Evolutionary conservation across 2,888 invertebrate species (phyloP).

Genomic region (Isoperla grammatica): DNA sequence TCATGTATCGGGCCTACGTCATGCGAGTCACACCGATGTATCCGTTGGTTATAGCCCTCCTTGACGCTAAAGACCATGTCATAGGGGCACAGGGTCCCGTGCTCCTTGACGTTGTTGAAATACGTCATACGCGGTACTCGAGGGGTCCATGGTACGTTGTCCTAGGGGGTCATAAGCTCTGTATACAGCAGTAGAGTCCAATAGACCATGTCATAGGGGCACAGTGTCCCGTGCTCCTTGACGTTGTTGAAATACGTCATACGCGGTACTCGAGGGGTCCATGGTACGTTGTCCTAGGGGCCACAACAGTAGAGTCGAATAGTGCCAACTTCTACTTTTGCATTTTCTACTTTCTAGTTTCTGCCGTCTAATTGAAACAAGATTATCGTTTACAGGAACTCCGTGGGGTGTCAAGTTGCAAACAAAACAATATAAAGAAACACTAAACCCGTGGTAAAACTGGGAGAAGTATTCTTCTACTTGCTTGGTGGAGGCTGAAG

Average conservation of each 20-base stretch:
- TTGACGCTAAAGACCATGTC: not conserved
- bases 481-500: too few relatives aligned
- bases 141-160: not conserved
- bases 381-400: too few relatives aligned
- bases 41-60: slow-evolving; percentile 31
- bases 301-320: too few relatives aligned
- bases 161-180: not conserved
- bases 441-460: too few relatives aligned
- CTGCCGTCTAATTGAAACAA: too few relatives aligned
- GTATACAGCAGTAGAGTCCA: not conserved
- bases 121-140: slow-evolving; percentile 36
- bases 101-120: slow-evolving; percentile 35
- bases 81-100: not conserved
- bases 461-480: too few relatives aligned
- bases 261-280: not conserved
- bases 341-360: too few relatives aligned
- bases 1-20: slow-evolving; percentile 40
- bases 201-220: slow-evolving; percentile 42
- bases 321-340: too few relatives aligned
- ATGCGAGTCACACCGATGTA: slow-evolving; percentile 39
- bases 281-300: slow-evolving; percentile 5
- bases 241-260: slow-evolving; percentile 42
- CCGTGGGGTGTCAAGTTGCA: too few relatives aligned
- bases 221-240: slow-evolving; percentile 29
- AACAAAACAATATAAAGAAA: too few relatives aligned